These are phyloP conservation scores for Anser brachyrhynchus DNA, from an alignment of 2,113 vertebrate genomes.

Conservation along the genomic window DNA sequence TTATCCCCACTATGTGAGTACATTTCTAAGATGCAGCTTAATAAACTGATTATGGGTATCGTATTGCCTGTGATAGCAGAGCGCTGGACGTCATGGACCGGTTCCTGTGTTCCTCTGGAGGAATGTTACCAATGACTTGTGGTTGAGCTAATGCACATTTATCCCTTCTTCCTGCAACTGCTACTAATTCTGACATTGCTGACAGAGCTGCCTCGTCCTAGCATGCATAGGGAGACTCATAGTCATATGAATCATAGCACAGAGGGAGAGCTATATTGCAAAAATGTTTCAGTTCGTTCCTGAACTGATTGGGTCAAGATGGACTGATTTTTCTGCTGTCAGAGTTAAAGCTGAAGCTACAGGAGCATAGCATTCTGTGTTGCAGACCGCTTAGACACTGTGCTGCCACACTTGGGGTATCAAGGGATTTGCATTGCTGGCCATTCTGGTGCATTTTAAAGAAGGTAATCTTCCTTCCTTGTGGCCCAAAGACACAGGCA, in stretches of 20 bases:
- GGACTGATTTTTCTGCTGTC: not conserved
- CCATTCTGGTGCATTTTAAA: not conserved
- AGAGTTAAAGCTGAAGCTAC: not conserved
- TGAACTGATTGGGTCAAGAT: not conserved
- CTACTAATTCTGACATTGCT: conserved; percentile 48
- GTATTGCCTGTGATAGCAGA: conserved; percentile 28
- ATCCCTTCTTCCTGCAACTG: conserved; percentile 54
- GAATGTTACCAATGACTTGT: conserved; percentile 37
- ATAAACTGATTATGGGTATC: conserved; percentile 70
- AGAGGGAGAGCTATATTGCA: not conserved
- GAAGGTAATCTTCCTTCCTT: not conserved
- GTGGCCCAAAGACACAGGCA: not conserved
- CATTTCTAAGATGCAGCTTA: conserved; percentile 66
- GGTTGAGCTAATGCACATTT: conserved; percentile 16
- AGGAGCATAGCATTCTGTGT: not conserved
- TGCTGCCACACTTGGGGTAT: not conserved
- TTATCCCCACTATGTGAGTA: conserved; percentile 59
- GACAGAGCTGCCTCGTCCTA: conserved; percentile 32
- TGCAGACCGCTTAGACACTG: not conserved
- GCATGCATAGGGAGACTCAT: not conserved
- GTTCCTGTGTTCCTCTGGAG: conserved; percentile 26
- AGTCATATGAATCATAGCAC: not conserved
- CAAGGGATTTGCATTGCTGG: not conserved
- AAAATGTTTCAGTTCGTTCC: not conserved
- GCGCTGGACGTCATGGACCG: conserved; percentile 17